Evolutionary conservation across 2,113 vertebrate genomes (phyloP), one percentile per base, ranked within the genome.

Genomic region (Leucosticte australis): DNA sequence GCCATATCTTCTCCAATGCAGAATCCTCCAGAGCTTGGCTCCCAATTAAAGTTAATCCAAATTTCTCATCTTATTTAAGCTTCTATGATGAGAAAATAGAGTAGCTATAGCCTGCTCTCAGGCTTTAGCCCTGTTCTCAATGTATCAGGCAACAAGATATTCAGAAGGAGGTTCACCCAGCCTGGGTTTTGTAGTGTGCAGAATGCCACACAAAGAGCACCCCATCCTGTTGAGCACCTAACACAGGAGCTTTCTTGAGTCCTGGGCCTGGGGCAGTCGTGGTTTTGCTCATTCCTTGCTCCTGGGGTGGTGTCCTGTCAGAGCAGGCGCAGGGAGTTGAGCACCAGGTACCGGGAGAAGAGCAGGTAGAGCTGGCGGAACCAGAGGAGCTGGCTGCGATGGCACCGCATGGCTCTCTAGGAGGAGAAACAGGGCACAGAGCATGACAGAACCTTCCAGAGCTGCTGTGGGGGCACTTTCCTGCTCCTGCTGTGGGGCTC

Each of bases 361-460:
- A 97, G 47, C 76, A 99, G 26, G 50, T 99, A 99, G 76, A 99
- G 91, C 60, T 60, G 97, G 70, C 99, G 99, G 93, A 99, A 99
- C 99, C 99, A 99, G 83, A 99, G 97, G 11, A 99, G 98, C 62
- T 99, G 99, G 94, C 98, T 98, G 90, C 16, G 97, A 89, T 99
- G 99, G 92, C 98, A 98, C 63, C 93, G 35, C 99, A 99, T 99
- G 95, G 99, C 99, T 50, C 94, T 98, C 99, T 99, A 70, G 57
- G 92, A 94, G 75, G 73, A 67, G 44, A 56, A 90, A 76, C 5
- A 91, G 49, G 20, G 39, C 15, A 77, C 7, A 75, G 90, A 78
- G 44, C 30, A 41, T 94, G 47, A 63, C 30, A 64, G 22, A 90
- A 76, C 64, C 6, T 88, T 46, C 56, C 71, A 59, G 24, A 64